A percentile compares a stretch with the other conserved stretches of the same genome.
Conservation (phyloP, 2,113 vertebrate species). For the Nibea coibor region DNA sequence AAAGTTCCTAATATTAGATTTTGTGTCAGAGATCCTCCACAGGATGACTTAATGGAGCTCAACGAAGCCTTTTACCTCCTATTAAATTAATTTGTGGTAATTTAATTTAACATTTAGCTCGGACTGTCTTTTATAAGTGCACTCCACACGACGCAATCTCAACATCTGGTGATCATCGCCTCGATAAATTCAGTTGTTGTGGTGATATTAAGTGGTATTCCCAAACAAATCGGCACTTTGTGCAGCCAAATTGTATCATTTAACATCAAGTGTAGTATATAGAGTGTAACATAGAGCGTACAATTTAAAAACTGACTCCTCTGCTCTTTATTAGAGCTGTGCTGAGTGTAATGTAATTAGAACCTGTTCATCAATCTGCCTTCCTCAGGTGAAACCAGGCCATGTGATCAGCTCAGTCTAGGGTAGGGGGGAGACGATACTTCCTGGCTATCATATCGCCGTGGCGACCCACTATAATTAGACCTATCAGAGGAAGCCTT, state of each 20-base stretch:
- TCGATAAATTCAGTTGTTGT: not conserved
- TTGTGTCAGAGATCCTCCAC: not conserved
- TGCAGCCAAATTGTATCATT: no score
- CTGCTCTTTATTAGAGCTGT: not conserved
- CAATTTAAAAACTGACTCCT: not conserved
- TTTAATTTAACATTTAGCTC: not conserved
- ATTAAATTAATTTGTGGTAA: not conserved
- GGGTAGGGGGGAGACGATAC: constrained; percentile 58
- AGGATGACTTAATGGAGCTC: not conserved
- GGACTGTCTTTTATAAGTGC: not conserved
- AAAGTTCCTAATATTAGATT: not conserved
- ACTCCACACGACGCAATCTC: not conserved
- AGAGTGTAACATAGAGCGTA: not conserved
- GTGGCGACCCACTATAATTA: constrained; percentile 74
- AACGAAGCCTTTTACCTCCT: not conserved
- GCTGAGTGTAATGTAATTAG: constrained; percentile 55
- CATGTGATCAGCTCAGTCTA: constrained; percentile 44
- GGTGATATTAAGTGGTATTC: not conserved
- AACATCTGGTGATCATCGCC: not conserved
- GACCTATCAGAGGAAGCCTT: constrained; percentile 62
- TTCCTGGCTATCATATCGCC: constrained; percentile 74
- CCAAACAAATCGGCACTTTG: not conserved
- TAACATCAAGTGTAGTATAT: not conserved
- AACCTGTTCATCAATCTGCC: constrained; percentile 53
- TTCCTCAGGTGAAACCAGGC: constrained; percentile 57